phyloP scores from a whole-genome alignment of 64 coral and sea anemone species.

The Orbicella faveolata region DNA sequence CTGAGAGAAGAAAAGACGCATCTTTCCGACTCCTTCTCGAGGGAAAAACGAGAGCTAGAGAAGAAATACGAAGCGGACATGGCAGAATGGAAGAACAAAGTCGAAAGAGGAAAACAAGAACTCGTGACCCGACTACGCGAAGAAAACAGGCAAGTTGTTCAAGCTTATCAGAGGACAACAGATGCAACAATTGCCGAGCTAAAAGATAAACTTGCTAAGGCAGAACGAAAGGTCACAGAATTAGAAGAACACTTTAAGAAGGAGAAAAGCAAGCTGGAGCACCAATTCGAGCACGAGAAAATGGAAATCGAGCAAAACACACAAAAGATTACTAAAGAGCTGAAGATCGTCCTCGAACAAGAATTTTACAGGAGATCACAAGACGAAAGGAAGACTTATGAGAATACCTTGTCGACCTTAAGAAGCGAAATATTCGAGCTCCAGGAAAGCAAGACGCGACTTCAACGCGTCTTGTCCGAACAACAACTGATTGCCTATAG shows the following conservation, averaged over 20 bases:
- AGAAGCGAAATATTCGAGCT: conserved; percentile 43
- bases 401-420: conserved; percentile 19
- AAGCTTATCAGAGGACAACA: conserved; percentile 6
- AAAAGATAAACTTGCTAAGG: conserved; percentile 33
- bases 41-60: conserved; percentile 23
- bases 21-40: background rate
- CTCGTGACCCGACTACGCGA: conserved; percentile 2
- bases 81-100: background rate
- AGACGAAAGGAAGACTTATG: conserved; percentile 24
- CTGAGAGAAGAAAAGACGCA: conserved; percentile 33
- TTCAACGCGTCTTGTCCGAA: conserved; percentile 14
- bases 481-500: conserved; percentile 6
- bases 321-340: conserved; percentile 6
- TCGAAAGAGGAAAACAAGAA: conserved; percentile 24
- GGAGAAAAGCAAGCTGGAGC: conserved; percentile 31
- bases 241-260: conserved; percentile 22
- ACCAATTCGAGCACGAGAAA: conserved; percentile 31
- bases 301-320: conserved; percentile 17
- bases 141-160: conserved; percentile 9
- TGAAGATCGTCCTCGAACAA: conserved; percentile 20
- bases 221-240: conserved; percentile 30
- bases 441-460: background rate
- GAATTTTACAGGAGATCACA: conserved; percentile 13
- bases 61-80: conserved; percentile 14
- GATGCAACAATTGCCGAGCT: background rate